Evolutionary conservation across 1,140 invertebrate genomes (phyloP).

Genomic region (Vanessa tameamea): DNA sequence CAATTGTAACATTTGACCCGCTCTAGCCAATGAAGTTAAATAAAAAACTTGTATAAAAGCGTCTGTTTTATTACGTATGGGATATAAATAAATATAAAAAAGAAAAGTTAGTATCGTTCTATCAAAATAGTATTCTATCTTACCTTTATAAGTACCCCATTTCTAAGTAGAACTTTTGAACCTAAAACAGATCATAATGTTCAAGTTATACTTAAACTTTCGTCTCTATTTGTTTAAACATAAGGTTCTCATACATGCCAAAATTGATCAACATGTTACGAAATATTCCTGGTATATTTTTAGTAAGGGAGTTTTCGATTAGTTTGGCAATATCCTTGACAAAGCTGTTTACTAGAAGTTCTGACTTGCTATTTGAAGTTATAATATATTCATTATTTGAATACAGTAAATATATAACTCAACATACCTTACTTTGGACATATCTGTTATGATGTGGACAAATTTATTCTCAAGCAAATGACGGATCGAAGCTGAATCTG

Average conservation of each 20-base stretch:
- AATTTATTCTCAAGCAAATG: neutral
- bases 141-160: neutral
- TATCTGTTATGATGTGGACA: neutral
- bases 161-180: neutral
- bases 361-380: neutral
- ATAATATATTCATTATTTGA: neutral
- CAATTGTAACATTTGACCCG: too few relatives aligned
- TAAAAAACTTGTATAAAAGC: too few relatives aligned
- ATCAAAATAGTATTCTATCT: neutral
- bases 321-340: neutral
- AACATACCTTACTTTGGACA: neutral
- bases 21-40: too few relatives aligned
- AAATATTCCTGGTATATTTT: constrained; percentile 4
- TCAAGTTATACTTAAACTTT: neutral
- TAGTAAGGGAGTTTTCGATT: neutral
- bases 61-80: too few relatives aligned
- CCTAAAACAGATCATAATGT: neutral
- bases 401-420: neutral
- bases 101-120: too few relatives aligned
- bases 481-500: too few relatives aligned
- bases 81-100: too few relatives aligned
- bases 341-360: neutral
- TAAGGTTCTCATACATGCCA: neutral
- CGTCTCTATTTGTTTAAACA: neutral
- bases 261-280: neutral